Conservation (phyloP, 1,140 invertebrate species). For the Condylostylus longicornis region DNA sequence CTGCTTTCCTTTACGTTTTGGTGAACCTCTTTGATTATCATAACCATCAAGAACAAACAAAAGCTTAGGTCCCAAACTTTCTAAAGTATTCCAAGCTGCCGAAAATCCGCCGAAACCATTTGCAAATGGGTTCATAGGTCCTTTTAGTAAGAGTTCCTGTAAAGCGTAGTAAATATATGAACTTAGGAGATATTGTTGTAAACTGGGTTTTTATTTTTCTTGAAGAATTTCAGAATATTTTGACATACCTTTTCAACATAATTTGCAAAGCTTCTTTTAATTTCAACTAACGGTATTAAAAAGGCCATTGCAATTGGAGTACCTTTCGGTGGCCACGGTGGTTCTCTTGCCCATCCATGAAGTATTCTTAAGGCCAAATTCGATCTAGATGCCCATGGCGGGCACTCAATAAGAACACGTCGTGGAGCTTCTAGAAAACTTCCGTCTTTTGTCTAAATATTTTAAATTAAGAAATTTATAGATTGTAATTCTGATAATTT, state of each 20-base stretch:
- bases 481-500: background rate
- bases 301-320: constrained; percentile 32
- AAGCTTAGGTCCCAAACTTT: constrained; percentile 35
- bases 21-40: constrained; percentile 28
- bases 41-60: constrained; percentile 41
- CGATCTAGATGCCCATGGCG: constrained; percentile 37
- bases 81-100: constrained; percentile 30
- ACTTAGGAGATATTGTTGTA: background rate
- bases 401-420: constrained; percentile 36
- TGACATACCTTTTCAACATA: constrained; percentile 10
- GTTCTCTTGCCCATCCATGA: constrained; percentile 36
- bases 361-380: constrained; percentile 36
- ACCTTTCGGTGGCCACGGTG: constrained; percentile 29
- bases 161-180: background rate
- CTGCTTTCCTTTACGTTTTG: constrained; percentile 21
- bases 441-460: constrained; percentile 32
- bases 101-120: constrained; percentile 8
- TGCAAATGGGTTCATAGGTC: constrained; percentile 9
- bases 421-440: constrained; percentile 33
- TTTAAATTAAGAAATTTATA: background rate
- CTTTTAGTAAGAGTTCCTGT: constrained; percentile 32
- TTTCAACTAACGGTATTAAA: constrained; percentile 38
- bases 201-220: no score
- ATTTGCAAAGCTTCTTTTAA: constrained; percentile 24
- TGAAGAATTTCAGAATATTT: background rate